Percentiles rank a stretch among this genome's conserved stretches.
Evolutionary conservation across 1,140 invertebrate genomes (phyloP).

Genomic region (Lordiphosa collinella): DNA sequence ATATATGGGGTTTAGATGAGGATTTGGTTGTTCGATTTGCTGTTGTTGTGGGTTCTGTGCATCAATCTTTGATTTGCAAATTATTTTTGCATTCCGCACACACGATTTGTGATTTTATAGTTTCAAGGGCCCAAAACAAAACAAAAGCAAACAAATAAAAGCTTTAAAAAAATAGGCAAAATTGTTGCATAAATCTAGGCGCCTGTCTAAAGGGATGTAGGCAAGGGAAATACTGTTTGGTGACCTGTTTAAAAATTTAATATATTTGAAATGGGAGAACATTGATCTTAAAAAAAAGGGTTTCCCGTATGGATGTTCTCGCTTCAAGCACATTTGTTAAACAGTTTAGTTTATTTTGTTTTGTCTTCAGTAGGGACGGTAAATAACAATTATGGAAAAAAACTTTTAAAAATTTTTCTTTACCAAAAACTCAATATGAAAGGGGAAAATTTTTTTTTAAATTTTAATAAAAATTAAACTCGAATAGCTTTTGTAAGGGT

Average conservation of each 20-base stretch:
- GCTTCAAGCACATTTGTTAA: too few relatives aligned
- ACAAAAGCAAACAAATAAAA: constrained; percentile 29
- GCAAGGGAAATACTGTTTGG: constrained; percentile 18
- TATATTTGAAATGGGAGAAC: background rate
- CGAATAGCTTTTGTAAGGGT: too few relatives aligned
- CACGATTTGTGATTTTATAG: constrained; percentile 60
- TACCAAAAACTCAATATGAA: too few relatives aligned
- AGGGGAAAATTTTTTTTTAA: too few relatives aligned
- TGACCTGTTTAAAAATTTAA: background rate
- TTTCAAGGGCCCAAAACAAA: constrained; percentile 43
- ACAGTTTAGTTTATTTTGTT: too few relatives aligned
- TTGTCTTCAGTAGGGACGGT: too few relatives aligned
- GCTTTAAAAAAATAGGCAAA: constrained; percentile 12
- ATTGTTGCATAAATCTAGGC: constrained; percentile 23
- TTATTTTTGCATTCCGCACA: constrained; percentile 53
- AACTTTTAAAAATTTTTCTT: too few relatives aligned
- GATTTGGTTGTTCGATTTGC: constrained; percentile 8
- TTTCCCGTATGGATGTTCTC: too few relatives aligned
- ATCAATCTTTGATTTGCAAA: constrained; percentile 38
- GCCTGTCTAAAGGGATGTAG: constrained; percentile 3
- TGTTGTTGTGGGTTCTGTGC: constrained; percentile 21
- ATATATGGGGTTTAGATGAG: constrained; percentile 15
- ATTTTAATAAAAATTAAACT: too few relatives aligned
- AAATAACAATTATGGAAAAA: too few relatives aligned
- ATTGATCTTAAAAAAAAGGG: too few relatives aligned